These are phyloP conservation scores for Dryas iulia DNA, from an alignment of 1,140 invertebrate genomes.

Conservation along the genomic window DNA sequence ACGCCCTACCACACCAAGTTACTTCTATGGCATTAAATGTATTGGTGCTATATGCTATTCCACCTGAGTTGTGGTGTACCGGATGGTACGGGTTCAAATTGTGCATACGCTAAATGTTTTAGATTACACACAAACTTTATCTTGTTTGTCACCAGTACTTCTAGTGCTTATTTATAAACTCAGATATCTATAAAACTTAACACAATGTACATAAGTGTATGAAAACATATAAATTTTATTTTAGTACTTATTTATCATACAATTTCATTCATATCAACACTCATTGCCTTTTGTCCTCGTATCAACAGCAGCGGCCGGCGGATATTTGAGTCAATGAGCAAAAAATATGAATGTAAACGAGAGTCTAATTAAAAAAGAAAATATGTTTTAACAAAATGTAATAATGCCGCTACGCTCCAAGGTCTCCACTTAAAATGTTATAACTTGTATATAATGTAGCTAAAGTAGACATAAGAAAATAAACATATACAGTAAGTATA, in stretches of 20 bases:
- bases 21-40: too few species aligned
- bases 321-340: not conserved
- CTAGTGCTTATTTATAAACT: not conserved
- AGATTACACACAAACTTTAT: not conserved
- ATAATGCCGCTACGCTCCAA: not conserved
- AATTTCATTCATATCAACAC: not conserved
- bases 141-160: not conserved
- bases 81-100: too few species aligned
- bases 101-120: too few species aligned
- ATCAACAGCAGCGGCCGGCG: not conserved
- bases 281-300: not conserved
- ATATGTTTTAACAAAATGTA: not conserved
- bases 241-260: not conserved
- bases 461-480: not conserved
- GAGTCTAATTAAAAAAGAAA: slow-evolving; percentile 5
- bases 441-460: not conserved
- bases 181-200: not conserved
- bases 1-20: not conserved
- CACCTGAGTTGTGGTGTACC: too few species aligned
- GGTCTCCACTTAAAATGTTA: not conserved
- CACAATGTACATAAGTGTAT: not conserved
- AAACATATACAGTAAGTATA: not conserved
- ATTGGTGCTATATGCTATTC: too few species aligned
- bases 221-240: not conserved
- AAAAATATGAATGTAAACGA: not conserved